phyloP scores from a whole-genome alignment of 2,797 vertebrate species.

The Loriculus beryllinus region DNA sequence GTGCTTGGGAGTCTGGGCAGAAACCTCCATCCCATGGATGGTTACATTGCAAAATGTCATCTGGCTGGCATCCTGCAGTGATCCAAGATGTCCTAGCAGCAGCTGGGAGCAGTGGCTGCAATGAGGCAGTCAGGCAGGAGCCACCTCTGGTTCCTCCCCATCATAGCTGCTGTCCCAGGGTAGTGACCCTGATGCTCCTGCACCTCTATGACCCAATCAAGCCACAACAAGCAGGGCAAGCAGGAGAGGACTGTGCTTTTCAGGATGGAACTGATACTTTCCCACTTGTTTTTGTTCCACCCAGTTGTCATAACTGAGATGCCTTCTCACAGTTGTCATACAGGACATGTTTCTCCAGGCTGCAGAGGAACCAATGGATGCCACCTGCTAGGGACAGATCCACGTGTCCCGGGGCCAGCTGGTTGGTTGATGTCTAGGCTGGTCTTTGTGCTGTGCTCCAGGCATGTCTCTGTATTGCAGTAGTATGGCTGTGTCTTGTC shows the following conservation, averaged over 20 bases:
- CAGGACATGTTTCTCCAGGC: neutral
- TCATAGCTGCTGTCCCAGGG: neutral
- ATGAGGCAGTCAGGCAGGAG: neutral
- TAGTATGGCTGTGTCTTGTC: neutral
- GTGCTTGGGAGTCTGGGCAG: neutral
- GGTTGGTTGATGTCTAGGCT: neutral
- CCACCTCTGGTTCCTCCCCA: neutral
- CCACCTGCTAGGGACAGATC: neutral
- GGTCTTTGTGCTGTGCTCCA: neutral
- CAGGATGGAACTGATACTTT: neutral
- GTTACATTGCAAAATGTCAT: neutral
- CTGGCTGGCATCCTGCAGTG: neutral
- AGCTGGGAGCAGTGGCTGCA: neutral
- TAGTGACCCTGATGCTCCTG: neutral
- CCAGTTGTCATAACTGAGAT: neutral
- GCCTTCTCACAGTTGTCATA: neutral
- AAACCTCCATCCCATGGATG: neutral
- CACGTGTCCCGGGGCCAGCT: accelerated
- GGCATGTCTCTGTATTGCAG: neutral
- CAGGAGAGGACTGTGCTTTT: neutral
- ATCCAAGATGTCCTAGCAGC: neutral
- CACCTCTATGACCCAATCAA: neutral
- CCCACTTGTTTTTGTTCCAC: neutral
- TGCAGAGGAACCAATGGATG: neutral
- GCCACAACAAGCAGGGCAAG: neutral